A percentile compares a stretch with the other conserved stretches of the same genome.
Conservation (phyloP, 2,888 invertebrate genomes). For the Hipparchia sbordonii region DNA sequence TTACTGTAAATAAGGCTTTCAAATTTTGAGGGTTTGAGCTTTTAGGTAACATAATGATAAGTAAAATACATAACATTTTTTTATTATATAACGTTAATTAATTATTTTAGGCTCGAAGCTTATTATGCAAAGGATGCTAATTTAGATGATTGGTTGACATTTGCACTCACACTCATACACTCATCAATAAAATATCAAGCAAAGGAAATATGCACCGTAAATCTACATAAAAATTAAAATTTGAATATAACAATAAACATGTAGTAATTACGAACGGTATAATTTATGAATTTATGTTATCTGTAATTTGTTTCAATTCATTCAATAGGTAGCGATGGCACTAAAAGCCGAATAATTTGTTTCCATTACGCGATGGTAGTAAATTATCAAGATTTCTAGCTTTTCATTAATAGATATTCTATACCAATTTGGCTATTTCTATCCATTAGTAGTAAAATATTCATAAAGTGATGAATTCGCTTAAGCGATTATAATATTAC, state of each 20-base stretch:
- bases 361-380: conserved; percentile 6
- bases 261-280: background rate
- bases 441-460: conserved; percentile 1
- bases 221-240: no score
- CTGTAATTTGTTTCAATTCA: conserved; percentile 16
- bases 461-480: background rate
- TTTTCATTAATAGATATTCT: background rate
- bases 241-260: conserved; percentile 1
- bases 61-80: no score
- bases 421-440: background rate
- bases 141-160: no score
- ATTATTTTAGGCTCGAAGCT: no score
- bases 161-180: no score
- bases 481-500: background rate
- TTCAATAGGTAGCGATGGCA: background rate
- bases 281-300: conserved; percentile 12
- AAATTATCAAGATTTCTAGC: conserved; percentile 3
- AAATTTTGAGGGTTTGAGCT: background rate
- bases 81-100: no score
- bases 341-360: conserved; percentile 21
- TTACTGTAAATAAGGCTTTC: background rate
- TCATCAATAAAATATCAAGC: no score
- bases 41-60: no score
- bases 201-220: no score
- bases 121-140: no score